A percentile compares a stretch with the other conserved stretches of the same genome.
Conservation (phyloP, 30 jellyfish, hydroid and myxozoan genomes). For the Phacellophora camtschatica region DNA sequence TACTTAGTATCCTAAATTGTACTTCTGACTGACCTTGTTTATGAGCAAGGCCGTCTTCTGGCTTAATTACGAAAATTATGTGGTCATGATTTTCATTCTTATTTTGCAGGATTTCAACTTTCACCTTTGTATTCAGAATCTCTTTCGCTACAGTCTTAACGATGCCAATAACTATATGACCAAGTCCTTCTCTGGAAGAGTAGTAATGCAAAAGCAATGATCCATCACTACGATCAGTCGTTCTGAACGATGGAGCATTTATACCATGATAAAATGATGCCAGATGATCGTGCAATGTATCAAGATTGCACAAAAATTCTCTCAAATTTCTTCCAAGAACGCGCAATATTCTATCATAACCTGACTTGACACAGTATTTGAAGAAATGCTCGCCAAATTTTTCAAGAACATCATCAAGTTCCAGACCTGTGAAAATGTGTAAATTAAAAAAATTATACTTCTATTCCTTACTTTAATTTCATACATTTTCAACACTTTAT, state of each 20-base stretch:
- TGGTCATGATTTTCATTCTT: slow-evolving; percentile 55
- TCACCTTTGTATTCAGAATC: slow-evolving; percentile 51
- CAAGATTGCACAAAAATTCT: slow-evolving; percentile 77
- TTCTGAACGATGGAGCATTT: slow-evolving; percentile 89
- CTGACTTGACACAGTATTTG: slow-evolving; percentile 78
- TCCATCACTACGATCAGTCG: slow-evolving; percentile 82
- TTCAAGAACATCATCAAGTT: slow-evolving; percentile 59
- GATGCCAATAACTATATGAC: slow-evolving; percentile 78
- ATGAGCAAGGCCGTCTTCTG: background rate
- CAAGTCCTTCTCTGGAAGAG: slow-evolving; percentile 78
- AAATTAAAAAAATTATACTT: background rate
- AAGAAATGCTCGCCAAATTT: slow-evolving; percentile 92
- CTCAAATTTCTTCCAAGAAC: slow-evolving; percentile 76
- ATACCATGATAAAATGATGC: slow-evolving; percentile 86
- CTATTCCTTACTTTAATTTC: background rate
- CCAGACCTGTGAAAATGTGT: too few species aligned
- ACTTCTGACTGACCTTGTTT: slow-evolving; percentile 25
- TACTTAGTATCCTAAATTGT: background rate
- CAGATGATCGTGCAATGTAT: slow-evolving; percentile 84
- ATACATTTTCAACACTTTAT: background rate
- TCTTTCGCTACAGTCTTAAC: slow-evolving; percentile 84
- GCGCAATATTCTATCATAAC: slow-evolving; percentile 78
- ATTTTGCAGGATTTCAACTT: slow-evolving; percentile 36
- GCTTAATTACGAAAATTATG: slow-evolving; percentile 46
- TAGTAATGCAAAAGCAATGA: slow-evolving; percentile 76